phyloP scores from a whole-genome alignment of 1,140 invertebrate species.

The Gonioctena quinquepunctata region DNA sequence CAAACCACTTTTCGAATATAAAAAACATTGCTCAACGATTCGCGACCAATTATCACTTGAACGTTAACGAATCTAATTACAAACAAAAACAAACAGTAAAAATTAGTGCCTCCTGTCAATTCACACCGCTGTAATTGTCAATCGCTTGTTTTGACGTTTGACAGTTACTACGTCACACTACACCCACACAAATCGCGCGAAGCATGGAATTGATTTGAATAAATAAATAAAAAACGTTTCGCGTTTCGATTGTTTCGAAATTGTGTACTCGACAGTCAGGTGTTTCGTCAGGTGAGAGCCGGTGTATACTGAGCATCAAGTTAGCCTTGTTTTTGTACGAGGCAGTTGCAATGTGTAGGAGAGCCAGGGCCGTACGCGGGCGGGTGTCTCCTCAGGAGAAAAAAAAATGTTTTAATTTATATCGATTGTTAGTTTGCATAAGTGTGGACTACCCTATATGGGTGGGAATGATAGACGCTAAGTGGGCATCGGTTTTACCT shows the following conservation, averaged over 20 bases:
- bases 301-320: conserved; percentile 39
- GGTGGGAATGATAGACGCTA: neutral
- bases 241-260: neutral
- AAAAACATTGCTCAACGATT: too few relatives aligned
- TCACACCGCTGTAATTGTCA: too few relatives aligned
- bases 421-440: neutral
- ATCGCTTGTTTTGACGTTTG: conserved; percentile 4
- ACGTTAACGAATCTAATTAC: too few relatives aligned
- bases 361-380: conserved; percentile 50
- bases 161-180: neutral
- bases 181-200: neutral
- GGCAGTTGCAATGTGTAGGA: conserved; percentile 30
- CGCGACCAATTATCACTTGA: too few relatives aligned
- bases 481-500: neutral
- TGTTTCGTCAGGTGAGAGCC: conserved; percentile 51
- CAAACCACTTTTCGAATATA: too few relatives aligned
- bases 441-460: neutral
- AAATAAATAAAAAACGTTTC: conserved; percentile 8
- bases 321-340: conserved; percentile 29
- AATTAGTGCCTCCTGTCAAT: too few relatives aligned
- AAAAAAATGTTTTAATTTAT: neutral
- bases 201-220: neutral
- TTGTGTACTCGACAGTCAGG: conserved; percentile 17
- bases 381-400: conserved; percentile 20
- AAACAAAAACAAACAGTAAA: too few relatives aligned